Percentiles rank a stretch among this genome's conserved stretches.
These are phyloP conservation scores for Ochotona curzoniae DNA, from an alignment of 2,113 vertebrate species.

Conservation along the genomic window DNA sequence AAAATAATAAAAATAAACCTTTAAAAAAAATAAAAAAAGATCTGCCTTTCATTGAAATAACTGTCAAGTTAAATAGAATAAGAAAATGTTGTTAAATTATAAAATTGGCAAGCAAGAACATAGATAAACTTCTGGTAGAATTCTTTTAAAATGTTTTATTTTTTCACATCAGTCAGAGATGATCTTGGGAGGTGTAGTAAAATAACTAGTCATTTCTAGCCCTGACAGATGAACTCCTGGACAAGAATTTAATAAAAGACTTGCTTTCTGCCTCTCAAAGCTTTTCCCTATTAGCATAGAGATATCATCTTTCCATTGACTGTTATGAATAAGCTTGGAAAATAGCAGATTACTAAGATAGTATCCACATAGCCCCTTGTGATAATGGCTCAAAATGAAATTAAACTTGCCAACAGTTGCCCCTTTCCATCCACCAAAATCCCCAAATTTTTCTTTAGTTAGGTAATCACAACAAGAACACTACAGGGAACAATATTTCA, in stretches of 20 bases:
- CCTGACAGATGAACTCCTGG: conserved; percentile 63
- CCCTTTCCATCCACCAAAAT: conserved; percentile 32
- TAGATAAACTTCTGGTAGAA: neutral
- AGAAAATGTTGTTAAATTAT: neutral
- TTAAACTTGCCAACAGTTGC: conserved; percentile 66
- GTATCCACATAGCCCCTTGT: conserved; percentile 6
- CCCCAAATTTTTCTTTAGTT: conserved; percentile 44
- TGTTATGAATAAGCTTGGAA: conserved; percentile 75
- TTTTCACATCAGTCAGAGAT: conserved; percentile 49
- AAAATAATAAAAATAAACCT: no score
- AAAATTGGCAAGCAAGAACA: conserved; percentile 50
- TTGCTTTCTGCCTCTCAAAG: conserved; percentile 55
- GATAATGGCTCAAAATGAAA: conserved; percentile 69
- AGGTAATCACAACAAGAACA: conserved; percentile 11
- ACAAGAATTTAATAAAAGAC: conserved; percentile 75
- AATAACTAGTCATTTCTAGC: conserved; percentile 71
- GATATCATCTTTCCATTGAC: conserved; percentile 73
- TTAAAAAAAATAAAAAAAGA: no score
- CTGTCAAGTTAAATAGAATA: conserved; percentile 11
- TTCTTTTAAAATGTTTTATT: conserved; percentile 61
- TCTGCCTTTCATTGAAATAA: neutral
- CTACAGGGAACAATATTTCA: conserved; percentile 15
- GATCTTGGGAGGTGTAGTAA: conserved; percentile 33
- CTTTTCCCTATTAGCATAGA: conserved; percentile 52
- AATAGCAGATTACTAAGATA: conserved; percentile 69